A percentile compares a stretch with the other conserved stretches of the same genome.
These are phyloP conservation scores for Phymatocera aterrima DNA, from an alignment of 2,888 invertebrate genomes.

Conservation along the genomic window DNA sequence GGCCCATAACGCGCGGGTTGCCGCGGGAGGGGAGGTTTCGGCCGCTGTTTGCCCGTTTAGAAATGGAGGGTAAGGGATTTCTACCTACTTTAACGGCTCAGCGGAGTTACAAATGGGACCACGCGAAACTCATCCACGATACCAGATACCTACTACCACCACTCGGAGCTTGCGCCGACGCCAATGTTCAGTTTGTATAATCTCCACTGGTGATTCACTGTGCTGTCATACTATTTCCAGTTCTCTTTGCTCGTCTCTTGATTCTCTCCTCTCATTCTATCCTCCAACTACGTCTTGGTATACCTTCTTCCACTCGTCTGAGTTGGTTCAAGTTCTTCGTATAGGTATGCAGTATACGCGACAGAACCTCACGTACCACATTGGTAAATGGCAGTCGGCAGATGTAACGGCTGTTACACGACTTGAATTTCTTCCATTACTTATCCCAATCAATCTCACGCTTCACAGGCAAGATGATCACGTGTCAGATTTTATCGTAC, in stretches of 20 bases:
- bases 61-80: conserved; percentile 59
- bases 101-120: conserved; percentile 72
- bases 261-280: neutral
- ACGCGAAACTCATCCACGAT: conserved; percentile 70
- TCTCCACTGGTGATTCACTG: conserved; percentile 35
- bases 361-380: conserved; percentile 37
- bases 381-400: conserved; percentile 27
- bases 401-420: conserved; percentile 30
- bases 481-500: neutral
- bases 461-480: conserved; percentile 27
- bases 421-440: conserved; percentile 32
- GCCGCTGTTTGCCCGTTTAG: conserved; percentile 47
- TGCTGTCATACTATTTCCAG: conserved; percentile 21
- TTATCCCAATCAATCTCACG: conserved; percentile 34
- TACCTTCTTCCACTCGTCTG: neutral
- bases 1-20: conserved; percentile 65
- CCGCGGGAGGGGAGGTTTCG: conserved; percentile 34
- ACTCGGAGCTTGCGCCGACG: conserved; percentile 8
- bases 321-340: neutral
- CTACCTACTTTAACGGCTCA: conserved; percentile 72
- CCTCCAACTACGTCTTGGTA: neutral
- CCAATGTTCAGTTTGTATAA: conserved; percentile 23
- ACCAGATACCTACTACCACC: too few species aligned
- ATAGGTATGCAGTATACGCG: neutral
- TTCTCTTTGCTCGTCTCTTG: neutral